These are phyloP conservation scores for Channa maculata DNA, from an alignment of 2,113 vertebrate species.

Conservation along the genomic window DNA sequence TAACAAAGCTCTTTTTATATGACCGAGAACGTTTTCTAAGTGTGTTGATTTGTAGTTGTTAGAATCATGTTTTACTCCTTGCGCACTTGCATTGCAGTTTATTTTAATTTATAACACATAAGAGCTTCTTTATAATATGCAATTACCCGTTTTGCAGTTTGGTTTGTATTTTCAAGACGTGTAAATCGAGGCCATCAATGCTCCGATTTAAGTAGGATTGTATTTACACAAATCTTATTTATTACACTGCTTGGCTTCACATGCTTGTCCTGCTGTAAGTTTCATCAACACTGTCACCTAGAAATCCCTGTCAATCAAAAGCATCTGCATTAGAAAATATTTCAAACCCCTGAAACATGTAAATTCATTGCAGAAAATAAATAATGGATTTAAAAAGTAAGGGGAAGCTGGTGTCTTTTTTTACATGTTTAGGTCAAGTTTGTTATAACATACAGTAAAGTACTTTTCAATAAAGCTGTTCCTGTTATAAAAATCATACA, in stretches of 20 bases:
- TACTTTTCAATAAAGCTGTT: no score
- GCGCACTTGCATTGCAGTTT: constrained; percentile 47
- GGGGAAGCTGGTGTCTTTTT: no score
- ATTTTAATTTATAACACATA: constrained; percentile 48
- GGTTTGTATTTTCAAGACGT: constrained; percentile 14
- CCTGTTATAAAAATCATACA: no score
- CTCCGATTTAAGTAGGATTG: neutral
- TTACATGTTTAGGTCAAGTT: no score
- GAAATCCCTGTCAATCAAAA: neutral
- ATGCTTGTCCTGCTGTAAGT: constrained; percentile 4
- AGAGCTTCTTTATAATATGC: neutral
- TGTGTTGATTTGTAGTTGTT: constrained; percentile 36
- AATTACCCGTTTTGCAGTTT: neutral
- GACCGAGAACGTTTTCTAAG: constrained; percentile 18
- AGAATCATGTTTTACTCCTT: constrained; percentile 36
- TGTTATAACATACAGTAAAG: no score
- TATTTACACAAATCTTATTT: constrained; percentile 46
- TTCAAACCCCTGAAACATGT: no score
- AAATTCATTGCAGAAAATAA: no score
- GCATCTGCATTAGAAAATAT: no score
- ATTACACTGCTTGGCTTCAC: constrained; percentile 36
- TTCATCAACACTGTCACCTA: constrained; percentile 39
- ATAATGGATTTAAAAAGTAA: no score
- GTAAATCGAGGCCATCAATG: neutral
- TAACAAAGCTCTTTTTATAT: constrained; percentile 3